Base-by-base conservation (phyloP, 2,888 invertebrate genomes). In the Ecdyonurus torrentis region DNA sequence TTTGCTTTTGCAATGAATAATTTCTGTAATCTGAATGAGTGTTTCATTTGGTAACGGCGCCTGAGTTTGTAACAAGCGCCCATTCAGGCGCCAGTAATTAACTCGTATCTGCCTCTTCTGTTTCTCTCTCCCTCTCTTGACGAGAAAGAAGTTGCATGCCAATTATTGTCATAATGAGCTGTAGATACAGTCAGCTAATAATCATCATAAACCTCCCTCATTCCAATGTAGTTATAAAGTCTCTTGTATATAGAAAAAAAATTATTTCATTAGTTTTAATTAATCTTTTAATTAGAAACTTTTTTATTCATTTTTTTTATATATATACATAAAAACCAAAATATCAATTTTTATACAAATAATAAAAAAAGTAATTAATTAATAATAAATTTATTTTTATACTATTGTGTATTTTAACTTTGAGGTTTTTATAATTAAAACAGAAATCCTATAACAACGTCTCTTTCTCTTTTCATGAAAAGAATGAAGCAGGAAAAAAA, bases 121-220 rank as follows among this genome's bases (percentile, higher is more conserved):
- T 37, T 15, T 37, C 37, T 37, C 37, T 37, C 37, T 15, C 37
- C 37, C 37, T 10, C 37, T 5, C 37, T 37, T n/a, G n/a, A n/a
- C n/a, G 37, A 37, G 22, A 55, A 55, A 55, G 55, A 55, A 55
- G 19, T 55, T 55, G 5, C 19, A 55, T 18, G 55, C 55, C 55
- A 55, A 55, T 55, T 55, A 55, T 55, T 55, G 20, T 22, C 55
- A 55, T 55, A 55, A 55, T 55, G 55, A 55, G 55, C n/a, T 55
- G 19, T 55, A n/a, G 19, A 55, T 18, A 55, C 15, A 37, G 37
- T 37, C 37, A 37, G 37, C 37, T 37, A 37, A 37, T 37, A 37
- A 37, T 37, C 37, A 37, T 10, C 37, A 37, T 37, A 10, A n/a
- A n/a, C n/a, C n/a, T n/a, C n/a, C n/a, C 37, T 10, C 7, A 37